Evolutionary conservation across 2,113 vertebrate genomes (phyloP), one percentile per base, ranked within the genome.

Genomic region (Gymnobelideus leadbeateri): DNA sequence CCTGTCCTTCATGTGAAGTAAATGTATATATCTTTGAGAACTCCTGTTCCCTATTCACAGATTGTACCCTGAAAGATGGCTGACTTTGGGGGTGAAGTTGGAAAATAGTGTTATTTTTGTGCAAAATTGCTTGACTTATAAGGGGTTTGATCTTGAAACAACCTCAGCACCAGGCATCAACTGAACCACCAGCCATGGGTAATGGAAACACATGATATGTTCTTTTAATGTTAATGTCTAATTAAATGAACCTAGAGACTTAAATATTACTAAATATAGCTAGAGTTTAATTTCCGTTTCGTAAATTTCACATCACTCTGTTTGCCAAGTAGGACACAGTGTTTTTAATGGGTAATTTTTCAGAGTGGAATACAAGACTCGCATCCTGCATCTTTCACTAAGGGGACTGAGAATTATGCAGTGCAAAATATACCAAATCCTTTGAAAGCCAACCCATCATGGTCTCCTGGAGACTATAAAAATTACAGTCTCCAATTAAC

Each of bases 401-500:
- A 84, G 96, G 54, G 94, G 92, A 3, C 2, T 28, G 16, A 89
- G 47, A 51, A 77, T 94, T 94, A 51, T 49, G 47, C 19, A 94
- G 47, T 51, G 92, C 52, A 91, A 94, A 94, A 31, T 92, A 46
- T 77, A 46, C 55, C 89, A 55, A 90, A 49, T 55, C 51, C 94
- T 96, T 96, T 94, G 94, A 96, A 91, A 57, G 14, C 92, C 57
- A 23, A 61, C 49, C 28, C 90, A 89, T 91, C n/a, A 46, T 89
- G 84, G 46, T 95, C 91, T 94, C 57, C n/a, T 61, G n/a, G 77
- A 93, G 91, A 95, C 26, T 49, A 91, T 94, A 11, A 37, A 93
- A 96, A 93, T 94, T 97, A 16, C 51, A 90, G 84, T 57, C 93
- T 89, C 47, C 68, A 89, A 1, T 97, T 98, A 96, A 96, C 92